Evolutionary conservation across 37 sponge, comb jelly and placozoan species (phyloP), one percentile per base, ranked within the genome.

Genomic region (Chondrosia reniformis): DNA sequence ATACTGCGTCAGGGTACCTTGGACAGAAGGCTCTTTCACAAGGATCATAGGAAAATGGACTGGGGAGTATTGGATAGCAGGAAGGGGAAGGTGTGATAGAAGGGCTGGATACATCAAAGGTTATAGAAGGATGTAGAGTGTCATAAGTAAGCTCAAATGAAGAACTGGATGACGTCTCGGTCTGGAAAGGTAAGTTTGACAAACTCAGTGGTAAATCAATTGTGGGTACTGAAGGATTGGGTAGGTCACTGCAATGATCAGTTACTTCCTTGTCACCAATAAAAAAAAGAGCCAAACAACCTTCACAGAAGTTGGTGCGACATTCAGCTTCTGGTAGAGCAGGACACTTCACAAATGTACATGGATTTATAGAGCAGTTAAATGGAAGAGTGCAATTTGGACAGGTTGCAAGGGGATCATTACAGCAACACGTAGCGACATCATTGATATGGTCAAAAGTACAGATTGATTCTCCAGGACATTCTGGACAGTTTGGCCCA

Each of bases 271-370:
- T n/a, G 10, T 37, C 45, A 10, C 46, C 39, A 22, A 37, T 27
- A 5, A 74, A 44, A 46, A 74, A 74, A 46, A 45, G 74, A 42
- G 74, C 46, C 4, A 45, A 45, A 66, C 88, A 87, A 37, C 83
- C 83, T 33, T 83, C 88, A 45, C 88, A 87, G 74, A 41, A 87
- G 75, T 87, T 85, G 67, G 78, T 52, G 9, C 30, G 45, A 72
- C 88, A 87, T 15, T 30, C 63, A 24, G 88, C 88, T 19, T 77
- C 43, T 15, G 83, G 88, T 31, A 83, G 79, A 36, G 75, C 55
- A 45, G 79, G 83, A 42, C 88, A 87, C 30, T 30, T 62, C 45
- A 73, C 74, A 42, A 74, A 54, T 17, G 19, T 44, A 39, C 88
- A 87, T 28, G 88, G 88, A 71, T 82, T 74, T 5, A 45, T 85